Percentiles rank a stretch among this genome's conserved stretches.
Evolutionary conservation across 2,113 vertebrate species (phyloP).

Genomic region (Callipepla squamata): DNA sequence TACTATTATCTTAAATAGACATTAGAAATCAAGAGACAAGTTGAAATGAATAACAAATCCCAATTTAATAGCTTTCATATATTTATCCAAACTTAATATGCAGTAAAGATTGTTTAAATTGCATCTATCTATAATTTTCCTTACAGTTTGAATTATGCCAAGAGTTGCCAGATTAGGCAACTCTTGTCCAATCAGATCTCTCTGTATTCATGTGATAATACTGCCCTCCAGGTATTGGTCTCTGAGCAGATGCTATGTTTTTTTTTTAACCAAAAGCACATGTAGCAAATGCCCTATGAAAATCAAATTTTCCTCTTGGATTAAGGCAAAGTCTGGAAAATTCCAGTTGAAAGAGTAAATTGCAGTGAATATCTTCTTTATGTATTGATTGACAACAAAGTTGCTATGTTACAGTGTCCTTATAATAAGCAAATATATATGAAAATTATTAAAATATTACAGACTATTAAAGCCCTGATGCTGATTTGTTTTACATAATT

Average conservation of each 20-base stretch:
- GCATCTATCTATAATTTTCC: background rate
- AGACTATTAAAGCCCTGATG: background rate
- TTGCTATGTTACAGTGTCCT: background rate
- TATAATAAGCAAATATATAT: background rate
- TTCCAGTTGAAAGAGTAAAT: background rate
- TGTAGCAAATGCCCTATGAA: background rate
- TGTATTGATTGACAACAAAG: background rate
- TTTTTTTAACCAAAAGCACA: background rate
- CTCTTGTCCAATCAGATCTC: background rate
- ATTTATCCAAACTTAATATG: background rate
- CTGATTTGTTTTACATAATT: background rate
- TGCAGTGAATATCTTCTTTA: background rate
- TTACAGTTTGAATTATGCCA: background rate
- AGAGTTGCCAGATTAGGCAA: background rate
- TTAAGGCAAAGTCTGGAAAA: background rate
- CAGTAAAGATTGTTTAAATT: background rate
- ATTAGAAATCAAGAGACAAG: background rate
- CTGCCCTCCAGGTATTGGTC: background rate
- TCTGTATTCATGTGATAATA: background rate
- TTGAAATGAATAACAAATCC: background rate
- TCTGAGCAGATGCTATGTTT: background rate
- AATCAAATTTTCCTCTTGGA: background rate
- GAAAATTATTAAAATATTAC: conserved; percentile 13
- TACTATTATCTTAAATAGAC: background rate
- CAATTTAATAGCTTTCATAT: background rate